Percentiles rank a stretch among this genome's conserved stretches.
Evolutionary conservation across 2,113 vertebrate species (phyloP).

Genomic region (Myrmophylax atrothorax): DNA sequence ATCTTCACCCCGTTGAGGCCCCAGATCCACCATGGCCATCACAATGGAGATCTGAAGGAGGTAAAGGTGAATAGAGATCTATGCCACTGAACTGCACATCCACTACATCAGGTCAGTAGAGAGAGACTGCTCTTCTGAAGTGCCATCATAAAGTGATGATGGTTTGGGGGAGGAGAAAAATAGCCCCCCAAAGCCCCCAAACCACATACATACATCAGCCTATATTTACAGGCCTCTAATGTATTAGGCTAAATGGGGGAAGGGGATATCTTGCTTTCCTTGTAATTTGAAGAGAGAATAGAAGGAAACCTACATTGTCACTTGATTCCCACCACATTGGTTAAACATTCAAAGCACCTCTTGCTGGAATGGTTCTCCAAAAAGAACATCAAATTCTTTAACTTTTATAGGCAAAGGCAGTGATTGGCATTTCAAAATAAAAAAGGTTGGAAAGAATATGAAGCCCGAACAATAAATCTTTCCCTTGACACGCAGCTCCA

Average conservation of each 20-base stretch:
- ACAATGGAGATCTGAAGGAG: neutral
- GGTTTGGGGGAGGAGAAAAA: fast-evolving
- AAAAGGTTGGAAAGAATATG: neutral
- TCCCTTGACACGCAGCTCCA: neutral
- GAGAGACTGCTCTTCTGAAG: neutral
- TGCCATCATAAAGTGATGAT: neutral
- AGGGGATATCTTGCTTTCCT: neutral
- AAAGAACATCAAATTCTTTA: neutral
- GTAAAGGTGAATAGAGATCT: neutral
- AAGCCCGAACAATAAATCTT: neutral
- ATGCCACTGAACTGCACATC: neutral
- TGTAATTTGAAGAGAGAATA: neutral
- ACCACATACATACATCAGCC: neutral
- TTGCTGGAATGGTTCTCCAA: neutral
- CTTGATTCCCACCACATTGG: neutral
- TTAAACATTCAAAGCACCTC: neutral
- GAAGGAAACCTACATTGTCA: neutral
- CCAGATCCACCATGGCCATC: neutral
- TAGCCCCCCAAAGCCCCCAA: neutral
- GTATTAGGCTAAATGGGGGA: neutral
- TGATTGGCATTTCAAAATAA: neutral
- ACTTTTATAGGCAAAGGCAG: neutral
- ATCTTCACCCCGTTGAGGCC: neutral
- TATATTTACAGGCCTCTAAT: neutral
- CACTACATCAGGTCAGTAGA: neutral